Base-by-base conservation (phyloP, 2,888 invertebrate species). In the Epistrophe eligans region DNA sequence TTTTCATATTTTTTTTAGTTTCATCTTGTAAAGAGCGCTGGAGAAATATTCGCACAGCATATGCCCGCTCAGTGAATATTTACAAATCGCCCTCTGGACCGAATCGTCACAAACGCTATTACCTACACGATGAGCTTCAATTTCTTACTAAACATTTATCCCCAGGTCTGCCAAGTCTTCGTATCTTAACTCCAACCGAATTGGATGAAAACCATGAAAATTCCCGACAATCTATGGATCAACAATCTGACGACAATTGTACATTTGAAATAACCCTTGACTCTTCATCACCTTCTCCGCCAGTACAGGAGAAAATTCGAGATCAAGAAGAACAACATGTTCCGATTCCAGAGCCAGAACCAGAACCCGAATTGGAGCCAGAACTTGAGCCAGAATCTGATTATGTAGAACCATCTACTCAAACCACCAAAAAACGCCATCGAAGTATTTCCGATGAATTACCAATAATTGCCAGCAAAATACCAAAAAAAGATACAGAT, bases 11-110 rank as follows among this genome's bases (percentile, higher is more conserved):
- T 15, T 43, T 77, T 88, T 13, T 73, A 92, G 92, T 92, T 50
- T 89, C 90, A 0, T 90, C 89, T 0, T 92, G 92, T 74, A 91
- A 92, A 67, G 91, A 92, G 70, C 92, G 92, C 38, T 92, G 92
- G 89, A 90, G 92, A 24, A 92, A 92, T 67, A 92, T 92, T 55
- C 92, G 92, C 55, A 91, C 91, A 4, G 91, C 91, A 8, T 92
- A 91, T 67, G 92, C 91, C 0, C 90, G 92, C 24, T 92, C 92
- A 11, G 91, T 92, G 4, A 92, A 91, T 58, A 90, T 91, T 1
- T 90, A 90, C 1, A 90, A 90, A 87, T 77, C 90, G 8, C 89
- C 60, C 5, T 89, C 87, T 19, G 90, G 90, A 0, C 79, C 83
- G 9, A 91, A 92, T 81, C 90, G 91, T 19, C 90, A 89, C 9